These are phyloP conservation scores for Chrysodeixis includens DNA, from an alignment of 2,888 invertebrate genomes.

Conservation along the genomic window DNA sequence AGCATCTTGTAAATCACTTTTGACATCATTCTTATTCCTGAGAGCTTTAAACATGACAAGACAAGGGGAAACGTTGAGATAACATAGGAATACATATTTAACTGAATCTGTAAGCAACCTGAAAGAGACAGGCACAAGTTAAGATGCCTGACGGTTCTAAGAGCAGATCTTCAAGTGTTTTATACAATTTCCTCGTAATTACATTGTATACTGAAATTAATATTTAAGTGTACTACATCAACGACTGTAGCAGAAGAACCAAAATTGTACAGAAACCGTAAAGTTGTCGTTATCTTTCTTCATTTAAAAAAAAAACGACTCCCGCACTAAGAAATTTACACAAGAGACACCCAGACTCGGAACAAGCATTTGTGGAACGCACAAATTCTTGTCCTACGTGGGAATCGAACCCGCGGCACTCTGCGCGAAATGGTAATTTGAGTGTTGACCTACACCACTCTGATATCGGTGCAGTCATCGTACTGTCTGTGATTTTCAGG, in stretches of 20 bases:
- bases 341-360: no score
- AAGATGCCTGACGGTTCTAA: not conserved
- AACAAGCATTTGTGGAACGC: no score
- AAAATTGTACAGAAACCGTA: no score
- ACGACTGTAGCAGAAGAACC: not conserved
- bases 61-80: not conserved
- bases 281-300: no score
- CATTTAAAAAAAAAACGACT: no score
- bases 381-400: no score
- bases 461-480: no score
- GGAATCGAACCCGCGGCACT: no score
- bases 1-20: not conserved
- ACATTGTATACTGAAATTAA: not conserved
- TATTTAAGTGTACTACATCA: not conserved
- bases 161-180: not conserved
- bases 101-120: not conserved
- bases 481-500: no score
- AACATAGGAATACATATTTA: not conserved
- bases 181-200: not conserved
- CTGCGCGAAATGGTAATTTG: no score
- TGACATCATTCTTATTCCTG: not conserved
- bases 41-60: not conserved
- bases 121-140: not conserved
- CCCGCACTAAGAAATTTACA: no score
- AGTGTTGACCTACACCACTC: no score